These are phyloP conservation scores for Laothoe populi DNA, from an alignment of 2,888 invertebrate species.

Conservation along the genomic window DNA sequence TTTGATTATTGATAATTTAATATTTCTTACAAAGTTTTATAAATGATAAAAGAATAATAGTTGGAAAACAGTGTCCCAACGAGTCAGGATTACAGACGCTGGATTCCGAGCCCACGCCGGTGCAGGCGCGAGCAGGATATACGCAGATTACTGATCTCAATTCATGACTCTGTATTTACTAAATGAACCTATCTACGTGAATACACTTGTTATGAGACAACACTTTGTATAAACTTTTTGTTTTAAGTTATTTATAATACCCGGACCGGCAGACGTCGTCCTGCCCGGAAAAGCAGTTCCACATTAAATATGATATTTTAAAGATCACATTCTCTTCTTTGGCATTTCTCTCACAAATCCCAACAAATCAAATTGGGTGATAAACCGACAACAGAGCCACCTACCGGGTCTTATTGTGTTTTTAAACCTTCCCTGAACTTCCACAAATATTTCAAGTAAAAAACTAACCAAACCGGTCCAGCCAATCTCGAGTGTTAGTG, in stretches of 20 bases:
- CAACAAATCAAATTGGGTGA: too few species aligned
- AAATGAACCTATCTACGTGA: constrained; percentile 8
- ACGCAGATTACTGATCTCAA: constrained; percentile 35
- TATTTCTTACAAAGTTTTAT: neutral
- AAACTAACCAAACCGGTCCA: too few species aligned
- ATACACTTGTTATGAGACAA: neutral
- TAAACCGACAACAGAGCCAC: too few species aligned
- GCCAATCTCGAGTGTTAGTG: too few species aligned
- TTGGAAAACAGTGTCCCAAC: constrained; percentile 8
- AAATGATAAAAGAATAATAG: neutral
- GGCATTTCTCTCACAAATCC: too few species aligned
- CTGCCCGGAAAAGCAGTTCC: too few species aligned
- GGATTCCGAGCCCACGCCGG: constrained; percentile 34
- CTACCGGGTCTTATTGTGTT: too few species aligned
- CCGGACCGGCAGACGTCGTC: too few species aligned
- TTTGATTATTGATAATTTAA: neutral
- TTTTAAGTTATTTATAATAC: neutral
- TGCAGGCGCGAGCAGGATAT: constrained; percentile 32
- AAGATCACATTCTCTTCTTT: too few species aligned
- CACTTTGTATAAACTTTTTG: neutral
- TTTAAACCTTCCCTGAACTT: too few species aligned
- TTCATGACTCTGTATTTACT: constrained; percentile 28
- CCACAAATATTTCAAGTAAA: too few species aligned
- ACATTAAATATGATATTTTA: too few species aligned
- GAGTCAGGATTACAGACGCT: constrained; percentile 26